Evolutionary conservation across 1,140 invertebrate species (phyloP).

Genomic region (Brachionus rotundiformis): DNA sequence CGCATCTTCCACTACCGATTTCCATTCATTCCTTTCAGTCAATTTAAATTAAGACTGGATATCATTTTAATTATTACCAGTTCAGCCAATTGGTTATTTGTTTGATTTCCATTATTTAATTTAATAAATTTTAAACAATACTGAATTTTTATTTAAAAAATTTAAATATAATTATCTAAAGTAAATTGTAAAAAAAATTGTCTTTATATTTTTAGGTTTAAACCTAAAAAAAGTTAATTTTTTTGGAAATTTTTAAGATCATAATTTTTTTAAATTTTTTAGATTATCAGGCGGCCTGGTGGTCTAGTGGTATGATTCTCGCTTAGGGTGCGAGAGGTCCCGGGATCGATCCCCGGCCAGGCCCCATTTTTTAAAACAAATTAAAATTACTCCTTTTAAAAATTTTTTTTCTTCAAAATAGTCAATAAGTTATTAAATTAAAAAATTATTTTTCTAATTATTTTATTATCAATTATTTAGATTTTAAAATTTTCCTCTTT

Average conservation of each 20-base stretch:
- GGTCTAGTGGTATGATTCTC: conserved; percentile 52
- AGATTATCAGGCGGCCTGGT: conserved; percentile 30
- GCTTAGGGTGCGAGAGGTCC: conserved; percentile 50
- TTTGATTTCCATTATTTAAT: conserved; percentile 8
- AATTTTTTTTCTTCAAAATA: not conserved
- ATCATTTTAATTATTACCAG: conserved; percentile 13
- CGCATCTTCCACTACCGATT: conserved; percentile 30
- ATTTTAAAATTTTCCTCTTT: conserved; percentile 32
- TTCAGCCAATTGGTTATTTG: not conserved
- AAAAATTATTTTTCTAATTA: not conserved
- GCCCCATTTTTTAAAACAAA: not conserved
- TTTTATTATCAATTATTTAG: conserved; percentile 29
- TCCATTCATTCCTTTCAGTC: conserved; percentile 52
- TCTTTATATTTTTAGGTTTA: not conserved
- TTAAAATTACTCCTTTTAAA: too few relatives aligned
- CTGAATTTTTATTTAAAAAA: too few relatives aligned
- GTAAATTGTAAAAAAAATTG: not conserved
- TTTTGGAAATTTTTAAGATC: not conserved
- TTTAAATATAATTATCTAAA: too few relatives aligned
- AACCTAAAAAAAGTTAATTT: too few relatives aligned
- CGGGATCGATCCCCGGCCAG: conserved; percentile 50
- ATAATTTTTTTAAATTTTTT: not conserved
- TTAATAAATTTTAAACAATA: not conserved
- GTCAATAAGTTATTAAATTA: not conserved
- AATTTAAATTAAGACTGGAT: too few relatives aligned